phyloP scores from a whole-genome alignment of 1,140 invertebrate genomes.

The Conus ventricosus region DNA sequence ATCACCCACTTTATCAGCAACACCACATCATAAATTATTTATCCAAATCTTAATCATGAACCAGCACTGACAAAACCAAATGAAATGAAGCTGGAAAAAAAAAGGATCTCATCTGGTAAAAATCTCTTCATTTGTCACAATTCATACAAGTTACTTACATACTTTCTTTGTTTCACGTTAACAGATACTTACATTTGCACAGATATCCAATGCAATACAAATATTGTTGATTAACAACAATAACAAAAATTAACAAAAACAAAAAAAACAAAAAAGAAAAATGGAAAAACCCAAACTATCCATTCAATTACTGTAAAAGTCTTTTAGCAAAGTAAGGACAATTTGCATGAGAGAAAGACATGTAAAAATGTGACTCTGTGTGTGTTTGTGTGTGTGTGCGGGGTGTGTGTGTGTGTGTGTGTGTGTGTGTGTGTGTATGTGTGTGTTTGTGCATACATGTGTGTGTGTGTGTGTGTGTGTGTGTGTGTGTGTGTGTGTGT shows the following conservation, averaged over 20 bases:
- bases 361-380: neutral
- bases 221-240: no score
- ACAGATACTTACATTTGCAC: no score
- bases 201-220: no score
- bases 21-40: neutral
- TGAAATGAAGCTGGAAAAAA: neutral
- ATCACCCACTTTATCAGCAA: neutral
- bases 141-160: no score
- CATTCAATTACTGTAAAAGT: no score
- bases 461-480: conserved; percentile 27
- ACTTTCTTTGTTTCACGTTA: no score
- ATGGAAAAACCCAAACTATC: neutral
- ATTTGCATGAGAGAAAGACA: neutral
- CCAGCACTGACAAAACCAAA: neutral
- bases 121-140: no score
- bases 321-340: no score
- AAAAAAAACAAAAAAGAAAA: neutral
- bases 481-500: conserved; percentile 23
- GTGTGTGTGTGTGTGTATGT: conserved; percentile 16
- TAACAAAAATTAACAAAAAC: neutral
- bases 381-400: conserved; percentile 10
- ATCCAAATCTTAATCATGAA: neutral
- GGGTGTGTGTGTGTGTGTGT: conserved; percentile 28
- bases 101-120: neutral
- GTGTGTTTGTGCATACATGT: neutral